Percentiles rank a stretch among this genome's conserved stretches.
phyloP scores from a whole-genome alignment of 2,113 vertebrate genomes.

The Spizaetus ornatus region DNA sequence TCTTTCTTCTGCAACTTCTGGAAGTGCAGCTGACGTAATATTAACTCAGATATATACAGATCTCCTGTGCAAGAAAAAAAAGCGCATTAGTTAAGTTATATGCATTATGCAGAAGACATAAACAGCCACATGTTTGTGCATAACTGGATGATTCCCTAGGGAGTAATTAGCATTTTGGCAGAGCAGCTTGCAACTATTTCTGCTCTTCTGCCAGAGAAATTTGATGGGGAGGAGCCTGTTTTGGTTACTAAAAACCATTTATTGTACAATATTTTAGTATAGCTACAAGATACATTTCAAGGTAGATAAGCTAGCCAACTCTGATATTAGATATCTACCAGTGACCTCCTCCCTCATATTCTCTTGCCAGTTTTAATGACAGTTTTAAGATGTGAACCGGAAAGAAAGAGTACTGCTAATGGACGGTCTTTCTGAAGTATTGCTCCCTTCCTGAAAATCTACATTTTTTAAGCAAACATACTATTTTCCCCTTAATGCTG shows the following conservation, averaged over 20 bases:
- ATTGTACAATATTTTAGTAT: background rate
- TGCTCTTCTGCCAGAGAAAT: conserved; percentile 34
- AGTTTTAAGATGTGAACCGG: background rate
- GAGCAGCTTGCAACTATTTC: conserved; percentile 24
- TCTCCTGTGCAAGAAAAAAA: background rate
- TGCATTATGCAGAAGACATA: background rate
- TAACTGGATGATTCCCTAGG: background rate
- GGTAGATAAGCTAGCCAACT: background rate
- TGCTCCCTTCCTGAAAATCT: background rate
- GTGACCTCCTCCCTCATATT: background rate
- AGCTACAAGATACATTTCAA: background rate
- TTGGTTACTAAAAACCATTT: background rate
- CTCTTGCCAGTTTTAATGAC: background rate
- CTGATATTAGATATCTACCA: background rate
- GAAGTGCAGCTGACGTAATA: background rate
- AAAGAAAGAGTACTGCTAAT: background rate
- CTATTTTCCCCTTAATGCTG: too few relatives aligned
- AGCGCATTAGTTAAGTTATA: background rate
- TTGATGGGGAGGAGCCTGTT: conserved; percentile 44
- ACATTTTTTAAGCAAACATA: background rate
- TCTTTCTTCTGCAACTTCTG: background rate
- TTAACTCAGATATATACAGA: background rate
- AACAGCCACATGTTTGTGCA: conserved; percentile 13
- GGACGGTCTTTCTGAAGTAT: background rate
- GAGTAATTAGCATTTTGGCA: conserved; percentile 60